These are phyloP conservation scores for Protodeltote pygarga DNA, from an alignment of 2,888 invertebrate genomes.

Conservation along the genomic window DNA sequence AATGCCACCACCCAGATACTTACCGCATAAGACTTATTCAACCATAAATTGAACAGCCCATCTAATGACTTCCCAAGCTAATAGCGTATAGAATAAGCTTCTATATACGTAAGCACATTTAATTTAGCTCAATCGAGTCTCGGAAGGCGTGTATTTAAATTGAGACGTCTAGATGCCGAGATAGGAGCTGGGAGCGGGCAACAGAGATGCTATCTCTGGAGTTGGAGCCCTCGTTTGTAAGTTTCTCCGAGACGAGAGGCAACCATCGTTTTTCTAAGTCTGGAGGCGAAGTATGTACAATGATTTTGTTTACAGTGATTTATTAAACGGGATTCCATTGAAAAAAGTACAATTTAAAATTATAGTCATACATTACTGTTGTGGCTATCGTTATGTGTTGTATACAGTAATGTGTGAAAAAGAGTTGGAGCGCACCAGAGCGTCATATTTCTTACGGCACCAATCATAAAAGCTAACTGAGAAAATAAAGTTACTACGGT, in stretches of 20 bases:
- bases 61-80: conserved; percentile 47
- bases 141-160: conserved; percentile 72
- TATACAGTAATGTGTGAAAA: neutral
- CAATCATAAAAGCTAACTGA: conserved; percentile 40
- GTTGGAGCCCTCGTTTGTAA: conserved; percentile 55
- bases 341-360: neutral
- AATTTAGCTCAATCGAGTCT: conserved; percentile 60
- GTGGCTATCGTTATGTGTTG: neutral
- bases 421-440: conserved; percentile 23
- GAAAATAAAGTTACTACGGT: conserved; percentile 36
- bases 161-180: conserved; percentile 79
- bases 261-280: conserved; percentile 41
- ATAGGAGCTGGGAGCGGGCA: conserved; percentile 68
- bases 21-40: conserved; percentile 35
- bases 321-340: neutral
- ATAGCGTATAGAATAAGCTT: conserved; percentile 47
- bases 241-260: conserved; percentile 47
- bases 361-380: neutral
- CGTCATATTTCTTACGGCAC: conserved; percentile 41
- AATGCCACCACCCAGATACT: conserved; percentile 41
- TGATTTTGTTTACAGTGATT: conserved; percentile 15
- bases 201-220: conserved; percentile 67
- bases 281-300: conserved; percentile 4
- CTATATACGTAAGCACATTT: conserved; percentile 51
- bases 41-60: conserved; percentile 40